Base-by-base conservation (phyloP, 2,113 vertebrate genomes). In the Passer domesticus region DNA sequence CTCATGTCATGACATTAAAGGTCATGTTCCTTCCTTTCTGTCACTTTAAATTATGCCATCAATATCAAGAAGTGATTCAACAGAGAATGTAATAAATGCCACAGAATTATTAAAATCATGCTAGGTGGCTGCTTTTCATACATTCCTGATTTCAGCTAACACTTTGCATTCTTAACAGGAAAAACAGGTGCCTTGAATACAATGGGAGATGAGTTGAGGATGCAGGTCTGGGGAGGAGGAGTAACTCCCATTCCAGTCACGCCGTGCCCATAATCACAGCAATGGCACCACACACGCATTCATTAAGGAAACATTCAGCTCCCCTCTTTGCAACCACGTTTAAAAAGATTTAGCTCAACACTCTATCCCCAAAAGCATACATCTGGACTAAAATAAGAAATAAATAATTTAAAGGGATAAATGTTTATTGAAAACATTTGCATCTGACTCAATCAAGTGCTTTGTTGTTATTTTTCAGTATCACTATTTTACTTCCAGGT, bases 391-490 rank as follows among this genome's bases (percentile, higher is more conserved):
- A 97, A 92, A 90, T 43, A 95, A 93, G 90, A 96, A 94, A 93
- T 84, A 92, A 88, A 95, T 90, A 85, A 87, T 88, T 89, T 91
- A 56, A 92, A 89, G 60, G 49, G 89, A 88, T 89, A 81, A 91
- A 83, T 60, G 76, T 89, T 96, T 96, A 89, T 83, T 92, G 95
- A 87, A 97, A 97, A 94, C 74, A 95, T 94, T 96, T 93, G 86
- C 90, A 85, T 96, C 80, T 41, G 59, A 86, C 78, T 70, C 83
- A 72, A 50, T 66, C 82, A 43, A 58, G 52, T 64, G 64, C 30
- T 84, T 73, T 77, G 76, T n/a, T 86, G 83, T 75, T 89, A 56
- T 43, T 69, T 94, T 85, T 55, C 70, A 35, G 31, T 10, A 58
- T 24, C 4, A 60, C 37, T 83, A 4, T 69, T 95, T 93, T 90